Percentiles rank a stretch among this genome's conserved stretches.
Conservation (phyloP, 1,140 invertebrate species). For the Drosophila parabipectinata region DNA sequence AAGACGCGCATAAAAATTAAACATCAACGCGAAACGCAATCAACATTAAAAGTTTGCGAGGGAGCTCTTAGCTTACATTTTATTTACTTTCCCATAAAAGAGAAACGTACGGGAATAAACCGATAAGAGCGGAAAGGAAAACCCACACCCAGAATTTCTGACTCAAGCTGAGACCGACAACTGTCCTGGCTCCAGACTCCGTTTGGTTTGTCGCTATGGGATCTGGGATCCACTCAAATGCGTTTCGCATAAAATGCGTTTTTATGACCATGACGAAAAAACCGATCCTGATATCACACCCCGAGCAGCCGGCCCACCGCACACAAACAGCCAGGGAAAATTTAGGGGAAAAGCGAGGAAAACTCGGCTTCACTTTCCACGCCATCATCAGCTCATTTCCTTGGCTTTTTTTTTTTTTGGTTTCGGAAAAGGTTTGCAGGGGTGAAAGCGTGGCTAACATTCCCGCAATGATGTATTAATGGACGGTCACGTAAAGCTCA, state of each 20-base stretch:
- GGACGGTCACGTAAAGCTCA: constrained; percentile 70
- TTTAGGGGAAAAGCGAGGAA: not conserved
- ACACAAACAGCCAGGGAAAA: not conserved
- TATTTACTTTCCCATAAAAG: constrained; percentile 80
- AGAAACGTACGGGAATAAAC: constrained; percentile 50
- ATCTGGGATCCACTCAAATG: constrained; percentile 69
- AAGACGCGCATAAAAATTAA: constrained; percentile 72
- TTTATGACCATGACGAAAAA: constrained; percentile 78
- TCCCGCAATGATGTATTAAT: constrained; percentile 77
- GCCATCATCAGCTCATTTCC: constrained; percentile 44
- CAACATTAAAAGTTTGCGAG: constrained; percentile 78
- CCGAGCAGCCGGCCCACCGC: constrained; percentile 5
- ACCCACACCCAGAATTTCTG: constrained; percentile 14
- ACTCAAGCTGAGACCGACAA: constrained; percentile 10
- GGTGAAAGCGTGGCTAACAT: constrained; percentile 38
- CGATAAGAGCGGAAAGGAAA: constrained; percentile 30
- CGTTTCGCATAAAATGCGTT: constrained; percentile 81
- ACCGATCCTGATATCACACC: constrained; percentile 53
- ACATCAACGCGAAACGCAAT: constrained; percentile 75
- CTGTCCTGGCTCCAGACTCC: constrained; percentile 39
- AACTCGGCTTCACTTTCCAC: constrained; percentile 36
- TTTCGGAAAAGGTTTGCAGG: constrained; percentile 14
- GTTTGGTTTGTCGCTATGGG: not conserved
- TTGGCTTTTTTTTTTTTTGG: not conserved
- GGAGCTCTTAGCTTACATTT: constrained; percentile 60